These are phyloP conservation scores for Phylloscopus whistleri DNA, from an alignment of 2,113 vertebrate genomes.

Conservation along the genomic window DNA sequence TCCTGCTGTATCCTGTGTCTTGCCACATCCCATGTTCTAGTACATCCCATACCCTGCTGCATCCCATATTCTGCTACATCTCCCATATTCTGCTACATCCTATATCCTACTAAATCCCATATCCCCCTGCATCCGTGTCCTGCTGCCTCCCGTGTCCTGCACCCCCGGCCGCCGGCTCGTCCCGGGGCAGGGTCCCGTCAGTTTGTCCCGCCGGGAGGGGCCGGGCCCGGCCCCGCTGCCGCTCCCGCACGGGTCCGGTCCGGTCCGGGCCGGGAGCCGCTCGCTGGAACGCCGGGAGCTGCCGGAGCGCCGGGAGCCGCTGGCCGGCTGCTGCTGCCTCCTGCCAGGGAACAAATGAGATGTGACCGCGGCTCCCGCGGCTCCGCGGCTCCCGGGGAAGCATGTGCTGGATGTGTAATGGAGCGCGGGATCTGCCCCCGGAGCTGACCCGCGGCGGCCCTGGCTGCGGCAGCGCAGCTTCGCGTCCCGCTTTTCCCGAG, in stretches of 20 bases:
- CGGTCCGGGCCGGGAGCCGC: too few relatives aligned
- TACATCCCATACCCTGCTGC: fast-evolving
- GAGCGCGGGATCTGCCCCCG: not conserved
- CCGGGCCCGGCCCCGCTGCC: fast-evolving
- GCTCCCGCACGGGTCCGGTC: fast-evolving
- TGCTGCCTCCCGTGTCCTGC: not conserved
- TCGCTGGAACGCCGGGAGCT: not conserved
- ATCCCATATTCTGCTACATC: not conserved
- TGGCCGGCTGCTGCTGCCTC: not conserved
- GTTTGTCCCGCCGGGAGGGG: not conserved
- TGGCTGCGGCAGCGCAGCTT: not conserved
- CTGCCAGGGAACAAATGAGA: not conserved
- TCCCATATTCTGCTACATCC: too few relatives aligned
- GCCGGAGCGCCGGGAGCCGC: not conserved
- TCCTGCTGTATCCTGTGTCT: fast-evolving
- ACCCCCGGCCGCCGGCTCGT: fast-evolving
- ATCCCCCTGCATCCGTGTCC: too few relatives aligned
- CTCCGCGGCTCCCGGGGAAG: not conserved
- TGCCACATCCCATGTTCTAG: not conserved
- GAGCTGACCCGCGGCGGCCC: not conserved
- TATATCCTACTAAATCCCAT: too few relatives aligned
- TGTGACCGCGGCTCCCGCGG: not conserved
- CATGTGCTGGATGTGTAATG: not conserved
- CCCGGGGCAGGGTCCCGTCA: fast-evolving
- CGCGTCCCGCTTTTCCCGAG: not conserved